These are phyloP conservation scores for Aspidiotus rigidus DNA, from an alignment of 2,888 invertebrate species.

Conservation along the genomic window DNA sequence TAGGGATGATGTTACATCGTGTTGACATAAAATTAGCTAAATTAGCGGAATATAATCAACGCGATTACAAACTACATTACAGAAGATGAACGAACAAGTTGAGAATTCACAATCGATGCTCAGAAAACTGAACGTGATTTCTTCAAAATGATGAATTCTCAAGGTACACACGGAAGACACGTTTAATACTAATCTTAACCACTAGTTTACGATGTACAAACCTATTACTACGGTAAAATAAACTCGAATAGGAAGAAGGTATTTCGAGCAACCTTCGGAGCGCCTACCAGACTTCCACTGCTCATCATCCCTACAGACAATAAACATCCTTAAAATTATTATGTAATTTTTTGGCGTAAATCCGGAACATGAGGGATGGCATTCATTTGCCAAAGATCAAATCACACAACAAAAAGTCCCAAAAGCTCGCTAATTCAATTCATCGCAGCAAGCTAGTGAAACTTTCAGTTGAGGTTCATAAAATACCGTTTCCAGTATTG, in stretches of 20 bases:
- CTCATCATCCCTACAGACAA: slow-evolving; percentile 1
- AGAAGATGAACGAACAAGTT: too few relatives aligned
- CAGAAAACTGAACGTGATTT: too few relatives aligned
- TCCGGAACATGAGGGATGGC: not conserved
- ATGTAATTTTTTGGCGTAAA: not conserved
- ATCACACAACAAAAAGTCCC: slow-evolving; percentile 33
- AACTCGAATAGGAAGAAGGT: not conserved
- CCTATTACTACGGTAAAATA: too few relatives aligned
- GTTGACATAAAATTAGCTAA: too few relatives aligned
- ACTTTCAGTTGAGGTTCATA: slow-evolving; percentile 33
- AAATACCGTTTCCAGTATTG: slow-evolving; percentile 22
- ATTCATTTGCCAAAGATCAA: slow-evolving; percentile 9
- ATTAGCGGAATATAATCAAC: too few relatives aligned
- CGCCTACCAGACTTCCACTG: not conserved
- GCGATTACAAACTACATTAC: too few relatives aligned
- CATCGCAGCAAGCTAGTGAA: slow-evolving; percentile 34
- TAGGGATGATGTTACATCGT: slow-evolving; percentile 10
- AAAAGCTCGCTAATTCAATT: slow-evolving; percentile 30
- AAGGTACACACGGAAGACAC: too few relatives aligned
- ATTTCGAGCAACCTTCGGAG: not conserved
- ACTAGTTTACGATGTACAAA: too few relatives aligned
- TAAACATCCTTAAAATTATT: not conserved
- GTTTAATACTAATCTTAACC: too few relatives aligned
- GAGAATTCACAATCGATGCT: too few relatives aligned
- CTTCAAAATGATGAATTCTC: too few relatives aligned